These are phyloP conservation scores for Polydrusus pterygomalis DNA, from an alignment of 2,888 invertebrate species.

Conservation along the genomic window DNA sequence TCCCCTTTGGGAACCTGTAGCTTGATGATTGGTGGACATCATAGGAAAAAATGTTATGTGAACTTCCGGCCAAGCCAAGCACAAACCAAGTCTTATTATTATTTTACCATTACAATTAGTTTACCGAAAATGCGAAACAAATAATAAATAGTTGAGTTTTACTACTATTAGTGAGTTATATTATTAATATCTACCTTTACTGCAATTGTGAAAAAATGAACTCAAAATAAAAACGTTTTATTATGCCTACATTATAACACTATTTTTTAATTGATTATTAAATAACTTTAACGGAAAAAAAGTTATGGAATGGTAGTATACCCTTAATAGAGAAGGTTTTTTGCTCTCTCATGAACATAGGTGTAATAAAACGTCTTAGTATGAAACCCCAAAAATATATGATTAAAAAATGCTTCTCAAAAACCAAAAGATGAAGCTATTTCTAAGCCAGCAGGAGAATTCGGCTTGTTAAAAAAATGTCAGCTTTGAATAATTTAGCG, in stretches of 20 bases:
- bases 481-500: not conserved
- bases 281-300: too few species aligned
- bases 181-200: constrained; percentile 18
- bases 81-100: not conserved
- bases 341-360: not conserved
- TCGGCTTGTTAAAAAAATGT: constrained; percentile 14
- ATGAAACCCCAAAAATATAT: not conserved
- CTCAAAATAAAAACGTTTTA: not conserved
- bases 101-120: not conserved
- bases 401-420: constrained; percentile 27
- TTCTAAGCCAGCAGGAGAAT: constrained; percentile 30
- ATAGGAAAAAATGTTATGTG: too few species aligned
- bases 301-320: too few species aligned
- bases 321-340: too few species aligned
- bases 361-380: not conserved
- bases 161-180: constrained; percentile 5
- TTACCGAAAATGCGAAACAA: not conserved
- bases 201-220: constrained; percentile 8
- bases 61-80: too few species aligned
- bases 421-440: constrained; percentile 30
- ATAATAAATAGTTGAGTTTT: not conserved
- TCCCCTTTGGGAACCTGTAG: too few species aligned
- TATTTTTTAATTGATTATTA: too few species aligned
- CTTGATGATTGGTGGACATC: too few species aligned
- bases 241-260: not conserved